These are phyloP conservation scores for Diphyllodes magnificus DNA, from an alignment of 2,113 vertebrate species.

Conservation along the genomic window DNA sequence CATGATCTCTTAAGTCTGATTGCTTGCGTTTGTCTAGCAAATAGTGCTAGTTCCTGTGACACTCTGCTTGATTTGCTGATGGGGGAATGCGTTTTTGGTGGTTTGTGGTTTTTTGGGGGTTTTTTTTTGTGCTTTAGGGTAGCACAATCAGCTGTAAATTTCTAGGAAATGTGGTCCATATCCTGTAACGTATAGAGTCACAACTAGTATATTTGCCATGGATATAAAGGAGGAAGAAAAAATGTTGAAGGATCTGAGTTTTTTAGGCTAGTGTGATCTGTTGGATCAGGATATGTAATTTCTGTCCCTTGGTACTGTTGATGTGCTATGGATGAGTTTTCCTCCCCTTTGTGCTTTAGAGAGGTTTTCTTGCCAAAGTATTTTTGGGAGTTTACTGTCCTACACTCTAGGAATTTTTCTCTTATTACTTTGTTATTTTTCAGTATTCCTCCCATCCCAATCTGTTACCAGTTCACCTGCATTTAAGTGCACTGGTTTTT, in stretches of 20 bases:
- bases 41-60: background rate
- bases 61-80: background rate
- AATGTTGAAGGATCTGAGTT: background rate
- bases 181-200: background rate
- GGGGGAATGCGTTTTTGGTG: background rate
- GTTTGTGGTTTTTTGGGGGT: background rate
- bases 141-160: background rate
- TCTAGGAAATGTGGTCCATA: background rate
- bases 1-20: background rate
- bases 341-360: background rate
- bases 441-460: background rate
- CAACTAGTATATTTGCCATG: background rate
- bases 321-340: background rate
- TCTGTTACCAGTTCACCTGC: background rate
- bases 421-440: background rate
- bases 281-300: background rate
- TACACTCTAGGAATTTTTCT: background rate
- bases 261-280: background rate
- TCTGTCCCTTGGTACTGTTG: background rate
- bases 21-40: background rate
- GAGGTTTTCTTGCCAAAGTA: background rate
- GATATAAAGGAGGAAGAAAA: background rate
- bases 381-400: background rate
- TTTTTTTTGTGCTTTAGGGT: background rate
- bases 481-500: background rate